These are phyloP conservation scores for Melieria omissa DNA, from an alignment of 2,888 invertebrate species.

Conservation along the genomic window DNA sequence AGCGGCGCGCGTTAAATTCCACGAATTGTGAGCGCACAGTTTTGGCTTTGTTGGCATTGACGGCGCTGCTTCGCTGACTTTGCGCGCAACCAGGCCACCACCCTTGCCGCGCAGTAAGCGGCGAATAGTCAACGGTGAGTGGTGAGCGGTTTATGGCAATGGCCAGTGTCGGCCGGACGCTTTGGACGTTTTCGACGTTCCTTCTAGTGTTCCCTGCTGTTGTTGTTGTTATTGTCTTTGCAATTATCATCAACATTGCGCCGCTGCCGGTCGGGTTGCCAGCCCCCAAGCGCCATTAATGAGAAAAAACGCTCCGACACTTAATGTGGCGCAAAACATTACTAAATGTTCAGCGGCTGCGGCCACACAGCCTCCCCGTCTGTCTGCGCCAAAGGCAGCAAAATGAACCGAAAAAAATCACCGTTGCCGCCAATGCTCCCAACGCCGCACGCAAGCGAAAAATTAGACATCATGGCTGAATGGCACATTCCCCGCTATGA, in stretches of 20 bases:
- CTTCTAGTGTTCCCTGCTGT: background rate
- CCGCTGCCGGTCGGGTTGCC: background rate
- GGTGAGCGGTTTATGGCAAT: no score
- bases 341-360: background rate
- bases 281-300: constrained; percentile 6
- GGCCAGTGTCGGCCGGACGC: background rate
- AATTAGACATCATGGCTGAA: constrained; percentile 11
- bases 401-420: background rate
- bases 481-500: constrained; percentile 20
- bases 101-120: no score
- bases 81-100: no score
- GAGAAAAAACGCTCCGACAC: constrained; percentile 4
- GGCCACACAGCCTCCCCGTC: background rate
- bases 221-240: no score
- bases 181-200: background rate
- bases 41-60: no score
- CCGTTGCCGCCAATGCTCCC: background rate
- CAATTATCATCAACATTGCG: no score
- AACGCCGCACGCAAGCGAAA: background rate
- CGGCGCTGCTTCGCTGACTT: no score
- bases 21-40: no score
- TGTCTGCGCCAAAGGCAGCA: background rate
- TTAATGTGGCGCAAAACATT: constrained; percentile 12
- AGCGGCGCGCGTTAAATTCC: no score
- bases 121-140: no score